Conservation (phyloP, 2,113 vertebrate species). For the Vicugna pacos region DNA sequence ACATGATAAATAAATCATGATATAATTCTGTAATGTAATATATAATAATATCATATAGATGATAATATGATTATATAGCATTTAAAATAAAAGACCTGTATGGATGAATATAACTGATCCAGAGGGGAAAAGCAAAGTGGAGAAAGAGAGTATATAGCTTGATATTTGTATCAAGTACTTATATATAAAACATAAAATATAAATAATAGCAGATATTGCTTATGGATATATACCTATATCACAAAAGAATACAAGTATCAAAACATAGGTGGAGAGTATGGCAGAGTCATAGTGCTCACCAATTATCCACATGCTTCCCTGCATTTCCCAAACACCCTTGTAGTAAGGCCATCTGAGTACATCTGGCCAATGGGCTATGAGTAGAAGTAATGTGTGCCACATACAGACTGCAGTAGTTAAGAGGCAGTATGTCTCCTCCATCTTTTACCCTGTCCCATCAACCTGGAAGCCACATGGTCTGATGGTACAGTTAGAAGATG, state of each 20-base stretch:
- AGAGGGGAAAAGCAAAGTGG: not conserved
- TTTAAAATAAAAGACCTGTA: constrained; percentile 26
- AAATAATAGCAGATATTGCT: not conserved
- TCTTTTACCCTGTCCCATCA: not conserved
- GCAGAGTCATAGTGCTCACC: not conserved
- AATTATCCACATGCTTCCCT: not conserved
- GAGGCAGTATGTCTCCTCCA: not conserved
- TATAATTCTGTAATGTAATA: not conserved
- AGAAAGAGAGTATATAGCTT: not conserved
- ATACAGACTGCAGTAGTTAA: not conserved
- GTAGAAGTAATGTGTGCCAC: not conserved
- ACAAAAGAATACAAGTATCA: not conserved
- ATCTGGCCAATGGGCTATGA: not conserved
- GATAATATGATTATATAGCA: not conserved
- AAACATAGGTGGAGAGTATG: not conserved
- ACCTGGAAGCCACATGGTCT: not conserved
- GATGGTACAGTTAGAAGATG: not conserved
- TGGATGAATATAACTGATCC: constrained; percentile 4
- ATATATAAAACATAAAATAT: not conserved
- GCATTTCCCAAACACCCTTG: not conserved
- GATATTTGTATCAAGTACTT: not conserved
- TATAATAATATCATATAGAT: too few relatives aligned
- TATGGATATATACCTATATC: not conserved
- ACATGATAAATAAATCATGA: constrained; percentile 28
- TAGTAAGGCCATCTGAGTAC: not conserved